These are phyloP conservation scores for Melanchra persicariae DNA, from an alignment of 2,888 invertebrate genomes.

Conservation along the genomic window DNA sequence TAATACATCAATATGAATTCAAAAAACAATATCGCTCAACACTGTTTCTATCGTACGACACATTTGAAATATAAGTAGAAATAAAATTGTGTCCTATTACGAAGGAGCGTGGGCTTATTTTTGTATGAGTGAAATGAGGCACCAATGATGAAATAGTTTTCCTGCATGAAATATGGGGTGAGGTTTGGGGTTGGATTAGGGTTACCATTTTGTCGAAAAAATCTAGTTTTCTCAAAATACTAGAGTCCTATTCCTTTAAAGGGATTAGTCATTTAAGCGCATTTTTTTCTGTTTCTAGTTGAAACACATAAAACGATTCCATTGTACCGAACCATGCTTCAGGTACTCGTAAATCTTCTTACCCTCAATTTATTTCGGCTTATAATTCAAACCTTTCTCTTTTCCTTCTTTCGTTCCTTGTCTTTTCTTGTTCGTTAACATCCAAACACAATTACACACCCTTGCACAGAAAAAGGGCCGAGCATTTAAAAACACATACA, in stretches of 20 bases:
- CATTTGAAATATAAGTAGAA: constrained; percentile 64
- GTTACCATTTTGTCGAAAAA: constrained; percentile 34
- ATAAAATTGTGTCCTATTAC: constrained; percentile 70
- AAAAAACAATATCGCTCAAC: constrained; percentile 66
- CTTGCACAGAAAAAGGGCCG: constrained; percentile 33
- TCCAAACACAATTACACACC: constrained; percentile 46
- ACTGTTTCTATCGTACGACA: constrained; percentile 60
- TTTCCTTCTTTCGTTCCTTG: constrained; percentile 15
- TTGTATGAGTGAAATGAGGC: constrained; percentile 73
- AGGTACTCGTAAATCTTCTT: constrained; percentile 37
- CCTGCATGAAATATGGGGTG: constrained; percentile 74
- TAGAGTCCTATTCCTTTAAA: neutral
- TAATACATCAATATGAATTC: constrained; percentile 66
- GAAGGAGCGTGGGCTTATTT: constrained; percentile 64
- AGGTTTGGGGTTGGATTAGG: constrained; percentile 61
- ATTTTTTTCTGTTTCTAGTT: neutral
- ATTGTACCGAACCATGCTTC: neutral
- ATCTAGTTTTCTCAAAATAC: constrained; percentile 28
- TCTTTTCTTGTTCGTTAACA: constrained; percentile 43
- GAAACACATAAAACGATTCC: constrained; percentile 2
- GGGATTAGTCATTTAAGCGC: neutral
- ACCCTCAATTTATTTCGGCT: constrained; percentile 40
- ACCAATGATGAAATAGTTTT: constrained; percentile 86
- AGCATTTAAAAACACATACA: constrained; percentile 57
- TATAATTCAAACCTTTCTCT: constrained; percentile 17